phyloP scores from a whole-genome alignment of 2,113 vertebrate species.

The Colossoma macropomum region DNA sequence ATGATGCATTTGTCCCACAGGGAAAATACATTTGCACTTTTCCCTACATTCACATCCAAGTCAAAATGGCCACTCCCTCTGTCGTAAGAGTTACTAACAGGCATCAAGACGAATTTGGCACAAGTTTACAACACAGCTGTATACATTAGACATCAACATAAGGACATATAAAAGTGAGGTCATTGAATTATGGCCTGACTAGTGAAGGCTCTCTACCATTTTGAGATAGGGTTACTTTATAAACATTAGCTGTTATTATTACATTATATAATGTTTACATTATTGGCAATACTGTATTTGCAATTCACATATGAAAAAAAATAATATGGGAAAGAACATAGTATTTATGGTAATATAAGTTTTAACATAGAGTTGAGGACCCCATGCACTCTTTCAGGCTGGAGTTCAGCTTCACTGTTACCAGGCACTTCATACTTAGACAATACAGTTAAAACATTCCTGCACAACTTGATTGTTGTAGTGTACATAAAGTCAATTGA shows the following conservation, averaged over 20 bases:
- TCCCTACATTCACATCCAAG: conserved; percentile 63
- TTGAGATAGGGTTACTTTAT: conserved; percentile 47
- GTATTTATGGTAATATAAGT: neutral
- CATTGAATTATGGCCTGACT: conserved; percentile 67
- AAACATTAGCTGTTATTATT: conserved; percentile 47
- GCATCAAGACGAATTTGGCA: conserved; percentile 72
- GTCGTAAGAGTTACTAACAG: conserved; percentile 64
- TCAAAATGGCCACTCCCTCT: conserved; percentile 67
- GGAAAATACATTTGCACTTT: conserved; percentile 68
- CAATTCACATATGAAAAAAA: neutral
- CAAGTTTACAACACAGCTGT: conserved; percentile 65
- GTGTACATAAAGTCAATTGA: too few species aligned
- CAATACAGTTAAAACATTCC: too few species aligned
- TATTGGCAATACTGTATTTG: neutral
- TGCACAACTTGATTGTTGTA: too few species aligned
- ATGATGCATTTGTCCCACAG: conserved; percentile 43
- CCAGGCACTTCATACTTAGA: too few species aligned
- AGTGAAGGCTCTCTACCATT: conserved; percentile 54
- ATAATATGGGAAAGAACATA: neutral
- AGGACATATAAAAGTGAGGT: conserved; percentile 65
- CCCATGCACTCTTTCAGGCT: neutral
- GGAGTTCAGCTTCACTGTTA: too few species aligned
- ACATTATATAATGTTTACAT: neutral
- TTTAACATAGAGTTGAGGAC: neutral
- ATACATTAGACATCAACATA: conserved; percentile 63